phyloP scores from a whole-genome alignment of 2,797 vertebrate genomes.

The Emys orbicularis region DNA sequence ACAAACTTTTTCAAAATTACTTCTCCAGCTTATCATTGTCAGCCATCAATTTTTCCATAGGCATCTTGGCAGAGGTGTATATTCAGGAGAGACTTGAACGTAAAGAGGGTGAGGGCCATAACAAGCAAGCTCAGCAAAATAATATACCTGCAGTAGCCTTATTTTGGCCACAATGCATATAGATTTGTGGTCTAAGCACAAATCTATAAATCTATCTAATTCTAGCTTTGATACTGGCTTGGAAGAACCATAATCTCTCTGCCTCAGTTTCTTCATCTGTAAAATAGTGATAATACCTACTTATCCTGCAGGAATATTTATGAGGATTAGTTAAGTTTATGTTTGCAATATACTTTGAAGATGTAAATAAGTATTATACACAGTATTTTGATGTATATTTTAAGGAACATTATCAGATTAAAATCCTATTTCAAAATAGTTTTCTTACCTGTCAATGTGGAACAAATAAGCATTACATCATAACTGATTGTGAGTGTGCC shows the following conservation, averaged over 20 bases:
- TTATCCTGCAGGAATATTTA: not conserved
- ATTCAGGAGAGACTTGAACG: not conserved
- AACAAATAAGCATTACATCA: not conserved
- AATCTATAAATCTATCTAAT: not conserved
- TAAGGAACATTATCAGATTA: not conserved
- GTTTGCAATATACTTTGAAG: not conserved
- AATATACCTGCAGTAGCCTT: not conserved
- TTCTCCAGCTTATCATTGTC: not conserved
- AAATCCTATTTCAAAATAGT: not conserved
- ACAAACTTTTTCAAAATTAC: not conserved
- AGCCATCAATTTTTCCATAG: not conserved
- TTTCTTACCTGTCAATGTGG: not conserved
- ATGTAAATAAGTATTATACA: not conserved
- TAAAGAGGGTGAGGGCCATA: not conserved
- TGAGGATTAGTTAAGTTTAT: not conserved
- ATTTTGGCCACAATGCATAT: rapidly evolving
- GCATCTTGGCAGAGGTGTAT: not conserved
- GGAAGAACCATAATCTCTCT: not conserved
- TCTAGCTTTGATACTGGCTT: not conserved
- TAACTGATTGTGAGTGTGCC: not conserved
- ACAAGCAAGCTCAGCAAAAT: not conserved
- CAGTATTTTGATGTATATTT: not conserved
- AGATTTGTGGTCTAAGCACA: not conserved
- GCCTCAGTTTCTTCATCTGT: not conserved
- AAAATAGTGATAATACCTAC: not conserved